Base-by-base conservation (phyloP, 2,888 invertebrate species). In the Drosophila mercatorum region DNA sequence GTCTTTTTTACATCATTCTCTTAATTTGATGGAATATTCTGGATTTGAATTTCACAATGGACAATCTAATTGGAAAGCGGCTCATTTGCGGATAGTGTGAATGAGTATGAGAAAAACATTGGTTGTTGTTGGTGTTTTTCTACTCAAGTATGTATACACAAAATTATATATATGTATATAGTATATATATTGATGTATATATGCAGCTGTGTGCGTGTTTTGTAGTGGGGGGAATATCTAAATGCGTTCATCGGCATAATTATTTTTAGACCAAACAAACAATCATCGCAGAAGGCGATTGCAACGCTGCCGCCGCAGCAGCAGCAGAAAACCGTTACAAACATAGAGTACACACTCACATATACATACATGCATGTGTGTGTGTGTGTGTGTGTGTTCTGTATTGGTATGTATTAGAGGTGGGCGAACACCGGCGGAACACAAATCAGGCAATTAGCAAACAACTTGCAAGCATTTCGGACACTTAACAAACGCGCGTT, bases 251-350 rank as follows among this genome's bases (percentile, higher is more conserved):
- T 89, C 88, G 83, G 72, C 68, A 72, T 47, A 60, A 58, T 72
- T 88, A 89, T 84, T 81, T 89, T 79, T 88, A 82, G 89, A 69
- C 77, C 86, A 89, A 88, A 89, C 87, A 87, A 87, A 85, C 72
- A 76, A 83, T 73, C 72, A 80, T 83, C 69, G 55, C 40, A n/a
- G 12, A 46, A 59, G 72, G 65, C 51, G 70, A 68, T 46, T 72
- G 78, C 61, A 75, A 53, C 41, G 41, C 53, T 3, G 75, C 60
- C 71, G 57, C n/a, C 47, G 58, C 59, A 22, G 72, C 72, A 49
- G 64, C 72, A 40, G 17, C 43, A 49, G 65, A 77, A 71, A 83
- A 43, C 78, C 73, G 72, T 77, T 82, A 84, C 49, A 60, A 59
- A 26, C 40, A 68, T 55, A 44, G 34, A 59, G 22, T 22, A 60